Evolutionary conservation across 1,140 invertebrate species (phyloP).

Genomic region (Scaptomyza hsui): DNA sequence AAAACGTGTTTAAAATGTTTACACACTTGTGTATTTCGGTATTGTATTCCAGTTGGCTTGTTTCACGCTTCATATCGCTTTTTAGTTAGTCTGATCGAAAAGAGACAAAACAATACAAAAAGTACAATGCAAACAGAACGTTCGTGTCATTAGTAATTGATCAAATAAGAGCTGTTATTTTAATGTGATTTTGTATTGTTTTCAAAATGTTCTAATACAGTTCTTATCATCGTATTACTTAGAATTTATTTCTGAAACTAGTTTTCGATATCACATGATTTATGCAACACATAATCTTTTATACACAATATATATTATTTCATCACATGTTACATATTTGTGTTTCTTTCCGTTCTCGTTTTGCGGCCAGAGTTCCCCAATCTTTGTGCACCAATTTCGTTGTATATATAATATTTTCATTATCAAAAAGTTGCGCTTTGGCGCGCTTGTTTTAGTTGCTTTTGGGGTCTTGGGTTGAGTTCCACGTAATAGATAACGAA

Average conservation of each 20-base stretch:
- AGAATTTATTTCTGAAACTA: too few relatives aligned
- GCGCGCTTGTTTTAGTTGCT: slow-evolving; percentile 21
- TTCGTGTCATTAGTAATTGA: neutral
- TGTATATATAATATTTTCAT: slow-evolving; percentile 23
- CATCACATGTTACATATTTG: too few relatives aligned
- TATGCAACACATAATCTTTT: too few relatives aligned
- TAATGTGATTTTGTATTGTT: too few relatives aligned
- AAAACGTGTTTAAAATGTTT: slow-evolving; percentile 74
- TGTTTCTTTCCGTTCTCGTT: slow-evolving; percentile 25
- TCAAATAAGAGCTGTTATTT: slow-evolving; percentile 3
- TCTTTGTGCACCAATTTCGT: slow-evolving; percentile 53
- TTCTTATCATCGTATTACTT: too few relatives aligned
- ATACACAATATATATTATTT: too few relatives aligned
- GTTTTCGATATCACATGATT: too few relatives aligned
- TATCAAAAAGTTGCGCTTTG: slow-evolving; percentile 60
- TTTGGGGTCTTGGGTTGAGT: slow-evolving; percentile 11
- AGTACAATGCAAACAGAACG: too few relatives aligned
- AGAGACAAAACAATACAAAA: too few relatives aligned
- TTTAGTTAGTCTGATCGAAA: too few relatives aligned
- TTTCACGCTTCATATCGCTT: slow-evolving; percentile 67
- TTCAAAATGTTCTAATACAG: too few relatives aligned
- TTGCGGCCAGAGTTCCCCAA: slow-evolving; percentile 21
- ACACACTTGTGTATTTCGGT: slow-evolving; percentile 40
- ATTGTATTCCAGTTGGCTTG: slow-evolving; percentile 61
- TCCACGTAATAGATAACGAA: slow-evolving; percentile 72